Conservation (phyloP, 2,888 invertebrate species). For the Tachina fera region DNA sequence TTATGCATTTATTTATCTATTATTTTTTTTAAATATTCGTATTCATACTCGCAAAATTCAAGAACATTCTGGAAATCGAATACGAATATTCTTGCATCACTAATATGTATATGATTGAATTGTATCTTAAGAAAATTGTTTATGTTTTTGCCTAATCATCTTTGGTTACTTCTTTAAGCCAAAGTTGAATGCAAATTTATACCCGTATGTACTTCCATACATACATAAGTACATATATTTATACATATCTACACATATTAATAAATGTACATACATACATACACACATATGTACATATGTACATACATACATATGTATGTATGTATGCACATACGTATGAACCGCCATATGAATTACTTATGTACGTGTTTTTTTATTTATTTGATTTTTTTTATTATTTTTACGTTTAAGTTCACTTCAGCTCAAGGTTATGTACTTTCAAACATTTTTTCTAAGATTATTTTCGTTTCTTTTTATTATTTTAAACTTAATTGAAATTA, state of each 20-base stretch:
- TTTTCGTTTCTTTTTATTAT: slow-evolving; percentile 38
- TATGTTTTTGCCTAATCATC: no score
- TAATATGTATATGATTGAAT: not conserved
- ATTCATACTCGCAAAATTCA: no score
- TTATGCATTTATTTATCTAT: no score
- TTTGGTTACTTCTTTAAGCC: not conserved
- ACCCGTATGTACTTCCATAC: not conserved
- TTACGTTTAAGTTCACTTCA: slow-evolving; percentile 59
- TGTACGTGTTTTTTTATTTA: not conserved
- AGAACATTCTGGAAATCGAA: no score
- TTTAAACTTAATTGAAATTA: slow-evolving; percentile 60
- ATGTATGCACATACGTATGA: slow-evolving; percentile 6
- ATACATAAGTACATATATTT: not conserved
- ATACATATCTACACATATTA: not conserved
- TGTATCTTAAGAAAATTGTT: no score
- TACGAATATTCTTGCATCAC: not conserved
- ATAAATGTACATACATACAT: not conserved
- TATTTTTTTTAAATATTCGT: no score
- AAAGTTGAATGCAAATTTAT: not conserved
- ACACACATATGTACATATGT: not conserved
- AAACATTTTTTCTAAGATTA: slow-evolving; percentile 58
- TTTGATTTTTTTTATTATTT: slow-evolving; percentile 30
- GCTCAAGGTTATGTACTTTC: slow-evolving; percentile 70
- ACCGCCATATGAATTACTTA: slow-evolving; percentile 45
- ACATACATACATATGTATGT: not conserved